Conservation (phyloP, 1,140 invertebrate species). For the Cyrtorhinus lividipennis region DNA sequence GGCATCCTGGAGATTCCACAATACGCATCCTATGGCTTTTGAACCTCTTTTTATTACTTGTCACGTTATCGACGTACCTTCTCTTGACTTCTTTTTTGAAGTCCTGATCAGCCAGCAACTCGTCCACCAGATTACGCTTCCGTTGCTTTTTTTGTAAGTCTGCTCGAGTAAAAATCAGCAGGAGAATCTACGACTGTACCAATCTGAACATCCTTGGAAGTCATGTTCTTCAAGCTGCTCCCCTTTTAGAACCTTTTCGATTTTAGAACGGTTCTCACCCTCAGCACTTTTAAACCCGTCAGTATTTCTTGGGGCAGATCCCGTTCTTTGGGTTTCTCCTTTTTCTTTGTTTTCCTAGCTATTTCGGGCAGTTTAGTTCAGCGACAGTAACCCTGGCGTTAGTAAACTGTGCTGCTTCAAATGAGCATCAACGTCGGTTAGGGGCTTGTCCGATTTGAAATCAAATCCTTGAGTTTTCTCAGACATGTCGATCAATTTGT, state of each 20-base stretch:
- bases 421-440: neutral
- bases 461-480: neutral
- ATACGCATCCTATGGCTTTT: too few species aligned
- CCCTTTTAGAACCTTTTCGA: conserved; percentile 89
- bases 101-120: conserved; percentile 75
- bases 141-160: conserved; percentile 73
- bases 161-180: conserved; percentile 53
- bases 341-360: too few species aligned
- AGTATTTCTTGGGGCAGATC: conserved; percentile 75
- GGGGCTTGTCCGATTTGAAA: neutral
- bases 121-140: conserved; percentile 80
- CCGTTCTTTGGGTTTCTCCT: conserved; percentile 66
- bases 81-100: conserved; percentile 73
- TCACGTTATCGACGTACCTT: conserved; percentile 50
- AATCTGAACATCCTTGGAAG: conserved; percentile 44
- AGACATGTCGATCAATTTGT: too few species aligned
- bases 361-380: neutral
- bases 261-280: conserved; percentile 84
- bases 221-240: conserved; percentile 47
- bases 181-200: conserved; percentile 58
- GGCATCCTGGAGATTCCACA: too few species aligned
- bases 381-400: neutral
- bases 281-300: conserved; percentile 71
- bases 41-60: conserved; percentile 20
- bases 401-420: neutral